Evolutionary conservation across 2,888 invertebrate species (phyloP), one percentile per base, ranked within the genome.

Genomic region (Pseudanteris insignis): DNA sequence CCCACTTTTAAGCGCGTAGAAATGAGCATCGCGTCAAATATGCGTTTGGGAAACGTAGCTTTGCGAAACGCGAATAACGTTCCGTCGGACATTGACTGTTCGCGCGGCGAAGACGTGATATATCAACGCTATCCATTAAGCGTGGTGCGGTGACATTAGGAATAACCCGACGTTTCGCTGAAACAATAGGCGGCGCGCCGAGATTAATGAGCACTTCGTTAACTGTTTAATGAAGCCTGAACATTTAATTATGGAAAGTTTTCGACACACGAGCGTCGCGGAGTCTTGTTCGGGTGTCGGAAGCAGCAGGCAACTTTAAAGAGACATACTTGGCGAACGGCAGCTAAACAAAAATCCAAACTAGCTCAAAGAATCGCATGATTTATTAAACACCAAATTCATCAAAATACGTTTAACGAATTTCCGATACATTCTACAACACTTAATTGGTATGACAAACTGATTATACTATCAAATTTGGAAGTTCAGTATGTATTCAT

Each of bases 171-270:
- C 51, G 46, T 47, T 47, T 51, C 47, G 28, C 28, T 57, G 14
- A 57, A 62, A 62, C 62, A 62, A 62, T 55, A 62, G 62, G 47
- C 55, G 28, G 14, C 41, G 51, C 47, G 33, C 51, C 41, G 51
- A 57, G 55, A 62, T 62, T 62, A 62, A 62, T 62, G 62, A 62
- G 51, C 30, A 62, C 62, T 62, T 62, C 55, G 62, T 62, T 62
- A 62, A 62, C 62, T 62, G 55, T 46, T 62, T 57, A 62, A 62
- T 62, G 62, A 62, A 62, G 57, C 62, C 51, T 57, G 55, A 62
- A 62, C 50, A 62, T 62, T 62, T 62, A 62, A 62, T 62, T 62
- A 62, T 57, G 62, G 40, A 62, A 62, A 62, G 62, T 62, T 62
- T 57, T 62, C 62, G 62, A 57, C 62, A 53, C 57, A 57, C 51